Evolutionary conservation across 2,113 vertebrate genomes (phyloP), one percentile per base, ranked within the genome.

Genomic region (Chlorodrepanis virens): DNA sequence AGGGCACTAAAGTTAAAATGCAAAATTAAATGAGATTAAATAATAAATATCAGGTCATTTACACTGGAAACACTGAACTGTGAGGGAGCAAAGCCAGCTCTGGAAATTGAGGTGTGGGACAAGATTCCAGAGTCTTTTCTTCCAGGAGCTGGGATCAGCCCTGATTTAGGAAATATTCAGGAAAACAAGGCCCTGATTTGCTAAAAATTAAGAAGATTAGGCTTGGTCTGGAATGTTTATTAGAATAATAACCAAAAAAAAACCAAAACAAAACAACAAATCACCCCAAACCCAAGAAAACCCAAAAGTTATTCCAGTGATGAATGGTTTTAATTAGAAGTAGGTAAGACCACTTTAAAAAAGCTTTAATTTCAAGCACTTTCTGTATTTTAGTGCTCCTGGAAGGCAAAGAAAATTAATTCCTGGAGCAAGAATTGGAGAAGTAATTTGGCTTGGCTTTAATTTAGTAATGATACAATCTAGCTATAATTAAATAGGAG

Each of bases 321-420:
- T 80, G 39, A 91, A 95, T 96, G 50, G 19, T 24, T 97, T 98
- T 97, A 97, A 97, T 97, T 97, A 97, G 78, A 90, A 42, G n/a
- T 35, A 93, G 93, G 74, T 82, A 94, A 15, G 92, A 95, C 27
- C 50, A 47, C 59, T 93, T 94, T 83, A 45, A 49, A 29, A 92
- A 91, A 94, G 87, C 92, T 79, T 74, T 33, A 70, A 95, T 84
- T 96, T 97, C 69, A 71, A 93, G 64, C 80, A 42, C 61, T 92
- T 96, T 97, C 24, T 92, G 13, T 93, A 53, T 52, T 96, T 97
- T 52, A 96, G 47, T 93, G 49, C 45, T 97, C 80, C 80, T 97
- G 90, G 79, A 85, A 96, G 94, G 85, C 89, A 96, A 89, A 72
- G 29, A 86, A 45, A 86, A 60, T 96, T 96, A 96, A 94, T 94